Conservation (phyloP, 2,113 vertebrate genomes). For the Condylura cristata region DNA sequence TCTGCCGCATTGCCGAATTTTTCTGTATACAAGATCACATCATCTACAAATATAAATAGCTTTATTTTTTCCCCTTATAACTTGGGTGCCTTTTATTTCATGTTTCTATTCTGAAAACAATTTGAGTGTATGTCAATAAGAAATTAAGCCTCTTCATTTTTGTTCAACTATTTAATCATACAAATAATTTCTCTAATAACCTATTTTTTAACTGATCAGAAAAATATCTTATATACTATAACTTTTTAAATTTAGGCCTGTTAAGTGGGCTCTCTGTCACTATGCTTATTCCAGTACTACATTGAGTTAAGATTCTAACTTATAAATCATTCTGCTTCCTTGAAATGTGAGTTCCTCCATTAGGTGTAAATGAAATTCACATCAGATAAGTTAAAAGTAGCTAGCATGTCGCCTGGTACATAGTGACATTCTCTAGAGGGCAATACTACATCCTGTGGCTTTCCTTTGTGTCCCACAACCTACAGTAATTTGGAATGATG, state of each 20-base stretch:
- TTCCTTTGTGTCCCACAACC: background rate
- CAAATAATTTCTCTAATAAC: slow-evolving; percentile 12
- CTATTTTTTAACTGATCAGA: background rate
- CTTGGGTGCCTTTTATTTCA: background rate
- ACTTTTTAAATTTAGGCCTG: background rate
- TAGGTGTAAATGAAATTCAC: slow-evolving; percentile 23
- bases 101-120: background rate
- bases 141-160: slow-evolving; percentile 33
- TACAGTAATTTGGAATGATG: background rate
- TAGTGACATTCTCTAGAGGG: background rate
- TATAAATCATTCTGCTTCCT: slow-evolving; percentile 27
- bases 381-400: background rate
- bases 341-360: background rate
- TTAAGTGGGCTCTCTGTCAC: background rate
- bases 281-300: background rate
- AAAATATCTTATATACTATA: background rate
- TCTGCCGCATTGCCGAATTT: background rate
- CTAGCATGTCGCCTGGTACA: background rate
- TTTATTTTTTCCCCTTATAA: background rate
- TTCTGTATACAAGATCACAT: background rate
- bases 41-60: background rate
- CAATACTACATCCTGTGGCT: background rate
- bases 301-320: background rate
- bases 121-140: background rate
- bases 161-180: slow-evolving; percentile 37